Evolutionary conservation across 2,113 vertebrate genomes (phyloP).

Genomic region (Sturnira hondurensis): DNA sequence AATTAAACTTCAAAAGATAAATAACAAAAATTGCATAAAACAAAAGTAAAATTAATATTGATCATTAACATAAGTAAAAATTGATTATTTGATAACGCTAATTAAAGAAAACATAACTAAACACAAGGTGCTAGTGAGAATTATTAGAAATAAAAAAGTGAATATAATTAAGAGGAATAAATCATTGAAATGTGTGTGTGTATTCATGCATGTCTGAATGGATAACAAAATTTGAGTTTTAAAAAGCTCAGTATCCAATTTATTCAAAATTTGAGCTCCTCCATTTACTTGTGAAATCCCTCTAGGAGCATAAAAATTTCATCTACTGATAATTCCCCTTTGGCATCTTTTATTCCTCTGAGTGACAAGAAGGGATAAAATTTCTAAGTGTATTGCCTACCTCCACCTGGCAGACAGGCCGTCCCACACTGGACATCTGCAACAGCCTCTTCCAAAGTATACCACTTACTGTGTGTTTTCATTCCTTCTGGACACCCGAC

Average conservation of each 20-base stretch:
- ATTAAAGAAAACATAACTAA: background rate
- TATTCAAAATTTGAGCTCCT: background rate
- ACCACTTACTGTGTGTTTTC: background rate
- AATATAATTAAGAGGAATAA: background rate
- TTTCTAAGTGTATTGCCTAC: background rate
- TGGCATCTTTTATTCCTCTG: background rate
- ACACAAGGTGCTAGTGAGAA: background rate
- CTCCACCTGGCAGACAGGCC: no score
- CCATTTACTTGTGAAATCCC: background rate
- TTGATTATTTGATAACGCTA: background rate
- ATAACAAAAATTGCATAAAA: background rate
- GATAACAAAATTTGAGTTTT: background rate
- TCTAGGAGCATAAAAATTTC: background rate
- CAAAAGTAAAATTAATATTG: background rate
- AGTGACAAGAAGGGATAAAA: background rate
- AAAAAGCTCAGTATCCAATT: background rate
- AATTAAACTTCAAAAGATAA: background rate
- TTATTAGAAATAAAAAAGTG: background rate
- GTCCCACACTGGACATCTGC: background rate
- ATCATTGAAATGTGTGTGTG: background rate
- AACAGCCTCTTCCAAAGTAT: background rate
- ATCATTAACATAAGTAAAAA: background rate
- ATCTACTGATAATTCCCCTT: background rate
- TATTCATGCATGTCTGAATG: accelerated
- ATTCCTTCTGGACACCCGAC: accelerated